Conservation (phyloP, 1,140 invertebrate genomes). For the Cyrtorhinus lividipennis region DNA sequence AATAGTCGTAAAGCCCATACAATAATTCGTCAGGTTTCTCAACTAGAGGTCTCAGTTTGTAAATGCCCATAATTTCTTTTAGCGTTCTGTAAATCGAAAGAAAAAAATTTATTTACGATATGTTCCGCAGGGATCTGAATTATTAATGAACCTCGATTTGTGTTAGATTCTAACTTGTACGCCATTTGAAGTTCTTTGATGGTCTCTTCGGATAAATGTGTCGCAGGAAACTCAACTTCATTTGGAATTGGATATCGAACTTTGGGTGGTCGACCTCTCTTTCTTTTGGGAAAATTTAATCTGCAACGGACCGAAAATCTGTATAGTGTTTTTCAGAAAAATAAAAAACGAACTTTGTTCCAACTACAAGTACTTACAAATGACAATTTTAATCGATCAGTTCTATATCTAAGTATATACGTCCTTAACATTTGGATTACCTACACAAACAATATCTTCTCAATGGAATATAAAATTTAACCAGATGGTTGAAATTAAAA, state of each 20-base stretch:
- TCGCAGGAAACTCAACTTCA: not conserved
- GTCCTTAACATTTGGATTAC: too few species aligned
- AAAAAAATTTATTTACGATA: constrained; percentile 1
- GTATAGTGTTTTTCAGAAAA: too few species aligned
- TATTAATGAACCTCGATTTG: too few species aligned
- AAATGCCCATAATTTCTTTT: not conserved
- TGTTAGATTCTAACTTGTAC: not conserved
- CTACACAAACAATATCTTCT: too few species aligned
- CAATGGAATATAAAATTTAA: too few species aligned
- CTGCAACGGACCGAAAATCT: too few species aligned
- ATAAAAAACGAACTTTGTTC: too few species aligned
- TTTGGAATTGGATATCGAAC: not conserved
- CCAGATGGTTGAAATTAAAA: too few species aligned
- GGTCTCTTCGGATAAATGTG: not conserved
- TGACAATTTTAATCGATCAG: too few species aligned
- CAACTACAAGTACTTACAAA: too few species aligned
- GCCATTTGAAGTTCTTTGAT: not conserved
- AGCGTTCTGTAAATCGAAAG: too few species aligned
- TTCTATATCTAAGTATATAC: too few species aligned
- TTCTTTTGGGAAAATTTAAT: not conserved
- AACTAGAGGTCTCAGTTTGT: not conserved
- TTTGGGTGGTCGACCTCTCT: not conserved
- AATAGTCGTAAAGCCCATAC: not conserved
- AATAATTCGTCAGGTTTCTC: not conserved
- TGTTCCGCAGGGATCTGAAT: not conserved